phyloP scores from a whole-genome alignment of 1,140 invertebrate genomes.

The Lycorma delicatula region DNA sequence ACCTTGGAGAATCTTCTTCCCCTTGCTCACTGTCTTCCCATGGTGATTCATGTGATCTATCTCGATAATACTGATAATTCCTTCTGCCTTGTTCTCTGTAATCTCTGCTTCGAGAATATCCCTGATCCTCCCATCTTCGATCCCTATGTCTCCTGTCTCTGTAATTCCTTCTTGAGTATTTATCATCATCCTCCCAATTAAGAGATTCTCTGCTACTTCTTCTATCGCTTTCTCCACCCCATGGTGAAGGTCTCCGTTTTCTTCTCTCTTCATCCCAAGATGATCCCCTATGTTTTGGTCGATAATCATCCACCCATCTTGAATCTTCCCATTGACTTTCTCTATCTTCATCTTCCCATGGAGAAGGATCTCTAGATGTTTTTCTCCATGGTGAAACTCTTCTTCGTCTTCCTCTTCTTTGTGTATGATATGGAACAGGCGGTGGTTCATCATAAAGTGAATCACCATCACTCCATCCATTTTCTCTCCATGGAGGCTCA shows the following conservation, averaged over 20 bases:
- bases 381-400: slow-evolving; percentile 27
- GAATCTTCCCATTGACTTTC: slow-evolving; percentile 26
- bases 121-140: slow-evolving; percentile 42
- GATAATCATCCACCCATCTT: slow-evolving; percentile 23
- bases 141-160: slow-evolving; percentile 24
- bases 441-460: slow-evolving; percentile 32
- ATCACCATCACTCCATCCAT: slow-evolving; percentile 36
- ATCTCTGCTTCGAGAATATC: slow-evolving; percentile 31
- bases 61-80: slow-evolving; percentile 40
- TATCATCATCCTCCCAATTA: slow-evolving; percentile 31
- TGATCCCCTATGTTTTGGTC: slow-evolving; percentile 22
- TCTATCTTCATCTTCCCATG: slow-evolving; percentile 55
- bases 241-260: slow-evolving; percentile 20
- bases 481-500: slow-evolving; percentile 30
- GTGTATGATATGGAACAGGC: slow-evolving; percentile 19
- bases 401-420: slow-evolving; percentile 24
- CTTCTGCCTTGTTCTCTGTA: slow-evolving; percentile 32
- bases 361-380: slow-evolving; percentile 55
- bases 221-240: slow-evolving; percentile 22
- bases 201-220: slow-evolving; percentile 26
- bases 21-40: slow-evolving; percentile 42
- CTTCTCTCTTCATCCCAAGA: slow-evolving; percentile 28
- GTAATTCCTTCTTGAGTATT: slow-evolving; percentile 24
- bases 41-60: slow-evolving; percentile 40
- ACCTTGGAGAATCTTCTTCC: slow-evolving; percentile 24